These are phyloP conservation scores for Lithodes maja DNA, from an alignment of 2,888 invertebrate genomes.

Conservation along the genomic window DNA sequence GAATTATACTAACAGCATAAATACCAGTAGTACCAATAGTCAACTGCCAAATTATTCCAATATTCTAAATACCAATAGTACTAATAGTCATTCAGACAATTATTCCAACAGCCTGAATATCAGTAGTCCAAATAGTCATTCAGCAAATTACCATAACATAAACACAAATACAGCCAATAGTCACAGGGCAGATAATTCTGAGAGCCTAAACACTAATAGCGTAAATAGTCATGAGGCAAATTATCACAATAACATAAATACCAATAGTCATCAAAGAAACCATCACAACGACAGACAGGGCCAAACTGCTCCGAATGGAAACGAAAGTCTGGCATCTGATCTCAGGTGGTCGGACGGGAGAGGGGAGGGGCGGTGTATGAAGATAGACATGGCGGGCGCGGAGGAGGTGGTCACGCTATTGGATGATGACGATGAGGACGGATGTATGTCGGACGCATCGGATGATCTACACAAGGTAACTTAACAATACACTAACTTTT, in stretches of 20 bases:
- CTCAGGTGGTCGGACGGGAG: too few species aligned
- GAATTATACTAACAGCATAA: too few species aligned
- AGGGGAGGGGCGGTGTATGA: not conserved
- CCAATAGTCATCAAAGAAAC: not conserved
- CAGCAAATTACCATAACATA: not conserved
- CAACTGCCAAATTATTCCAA: too few species aligned
- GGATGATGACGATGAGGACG: constrained; percentile 48
- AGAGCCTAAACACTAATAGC: not conserved
- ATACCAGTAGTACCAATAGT: too few species aligned
- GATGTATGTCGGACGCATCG: constrained; percentile 45
- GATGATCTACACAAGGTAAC: constrained; percentile 57
- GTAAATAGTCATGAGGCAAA: not conserved
- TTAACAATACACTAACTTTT: not conserved
- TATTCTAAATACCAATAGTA: not conserved
- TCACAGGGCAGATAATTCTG: not conserved
- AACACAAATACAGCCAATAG: not conserved
- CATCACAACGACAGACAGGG: not conserved
- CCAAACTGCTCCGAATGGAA: not conserved
- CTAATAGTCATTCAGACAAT: not conserved
- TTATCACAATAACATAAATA: not conserved
- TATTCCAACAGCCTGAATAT: not conserved
- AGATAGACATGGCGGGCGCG: constrained; percentile 29
- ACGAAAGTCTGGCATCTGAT: not conserved
- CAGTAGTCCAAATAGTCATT: not conserved
- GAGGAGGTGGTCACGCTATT: constrained; percentile 54